A percentile compares a stretch with the other conserved stretches of the same genome.
phyloP scores from a whole-genome alignment of 2,113 vertebrate species.

The Zootoca vivipara region DNA sequence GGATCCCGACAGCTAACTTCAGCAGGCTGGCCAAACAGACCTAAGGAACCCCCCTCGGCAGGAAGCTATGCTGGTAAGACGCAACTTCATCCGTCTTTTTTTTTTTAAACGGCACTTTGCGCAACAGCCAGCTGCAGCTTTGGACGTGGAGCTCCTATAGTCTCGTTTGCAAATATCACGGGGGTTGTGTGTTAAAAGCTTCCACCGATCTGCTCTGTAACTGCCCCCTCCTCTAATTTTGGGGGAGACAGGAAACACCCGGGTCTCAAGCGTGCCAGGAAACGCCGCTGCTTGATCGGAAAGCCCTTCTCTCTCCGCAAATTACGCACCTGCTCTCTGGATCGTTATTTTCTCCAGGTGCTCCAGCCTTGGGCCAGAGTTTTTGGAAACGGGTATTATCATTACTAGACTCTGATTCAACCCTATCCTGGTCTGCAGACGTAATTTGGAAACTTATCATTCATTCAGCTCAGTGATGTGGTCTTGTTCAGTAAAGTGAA shows the following conservation, averaged over 20 bases:
- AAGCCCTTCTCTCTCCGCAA: neutral
- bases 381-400: neutral
- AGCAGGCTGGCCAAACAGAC: neutral
- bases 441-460: neutral
- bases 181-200: too few relatives aligned
- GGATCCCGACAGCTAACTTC: too few relatives aligned
- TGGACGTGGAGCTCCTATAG: neutral
- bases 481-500: neutral
- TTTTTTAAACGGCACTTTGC: neutral
- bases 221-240: too few relatives aligned
- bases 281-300: neutral
- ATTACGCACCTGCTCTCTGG: neutral
- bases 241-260: neutral
- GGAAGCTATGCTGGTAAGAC: neutral
- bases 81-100: neutral
- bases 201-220: neutral
- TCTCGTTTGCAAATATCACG: neutral
- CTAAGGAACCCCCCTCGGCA: neutral
- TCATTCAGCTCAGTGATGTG: neutral
- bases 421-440: neutral
- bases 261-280: neutral
- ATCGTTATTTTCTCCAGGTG: too few relatives aligned
- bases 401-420: too few relatives aligned
- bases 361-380: neutral
- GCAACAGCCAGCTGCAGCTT: neutral